Evolutionary conservation across 2,113 vertebrate genomes (phyloP), one percentile per base, ranked within the genome.

Genomic region (Paracanthobrama guichenoti): DNA sequence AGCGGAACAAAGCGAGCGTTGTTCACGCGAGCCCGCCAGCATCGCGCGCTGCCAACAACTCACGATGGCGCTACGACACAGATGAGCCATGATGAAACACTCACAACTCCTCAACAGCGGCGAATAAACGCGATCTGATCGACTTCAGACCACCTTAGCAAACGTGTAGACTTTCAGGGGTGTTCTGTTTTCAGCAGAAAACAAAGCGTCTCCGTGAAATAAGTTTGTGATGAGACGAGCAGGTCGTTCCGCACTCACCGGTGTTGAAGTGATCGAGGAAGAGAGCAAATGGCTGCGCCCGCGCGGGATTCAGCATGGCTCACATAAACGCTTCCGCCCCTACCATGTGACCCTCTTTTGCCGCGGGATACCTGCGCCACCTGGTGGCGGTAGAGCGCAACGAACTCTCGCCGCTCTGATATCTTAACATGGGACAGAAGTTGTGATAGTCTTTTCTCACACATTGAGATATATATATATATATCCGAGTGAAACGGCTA

Each of bases 261-360:
- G 91, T 90, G 87, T 35, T 87, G 85, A 88, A 83, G 84, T 87
- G 46, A 82, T 80, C 84, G 90, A 89, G 90, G 86, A 92, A 92
- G 90, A 93, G 93, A 91, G 90, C 91, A 94, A 95, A 95, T 94
- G 94, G 93, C 93, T 90, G 91, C 93, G 89, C 90, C 90, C 92
- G 93, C 93, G 93, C 92, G 91, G 92, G 93, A 93, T 89, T 95
- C 94, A 88, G 93, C 90, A 90, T 92, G 93, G 88, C 86, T 85
- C 91, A 85, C 87, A 91, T 90, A 87, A 90, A 92, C 90, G 92
- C 91, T 95, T 95, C 94, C 94, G 94, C 93, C 92, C 92, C 82
- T 80, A 79, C 92, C 94, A 95, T 74, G 94, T 95, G 94, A 93
- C 74, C 74, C 9, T 13, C 1, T 26, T 2, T 2, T 7, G 50